Evolutionary conservation across 2,888 invertebrate species (phyloP).

Genomic region (Drosophila anomalata): DNA sequence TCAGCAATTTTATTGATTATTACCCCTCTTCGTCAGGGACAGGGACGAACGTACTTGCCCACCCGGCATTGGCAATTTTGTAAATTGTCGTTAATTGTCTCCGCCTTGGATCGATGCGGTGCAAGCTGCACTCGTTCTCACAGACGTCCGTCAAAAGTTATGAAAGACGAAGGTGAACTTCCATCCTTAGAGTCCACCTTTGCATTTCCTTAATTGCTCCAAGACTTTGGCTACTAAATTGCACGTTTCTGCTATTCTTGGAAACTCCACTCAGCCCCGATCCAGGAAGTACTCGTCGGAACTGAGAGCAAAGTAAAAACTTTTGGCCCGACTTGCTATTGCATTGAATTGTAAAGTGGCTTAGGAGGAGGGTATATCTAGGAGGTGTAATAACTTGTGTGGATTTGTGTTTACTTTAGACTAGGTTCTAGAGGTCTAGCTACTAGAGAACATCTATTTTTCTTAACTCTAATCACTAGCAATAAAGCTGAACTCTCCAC

Average conservation of each 20-base stretch:
- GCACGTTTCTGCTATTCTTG: conserved; percentile 7
- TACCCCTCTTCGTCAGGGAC: background rate
- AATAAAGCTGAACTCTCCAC: conserved; percentile 37
- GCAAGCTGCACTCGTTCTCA: conserved; percentile 48
- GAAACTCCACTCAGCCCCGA: conserved; percentile 1
- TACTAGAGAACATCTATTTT: too few relatives aligned
- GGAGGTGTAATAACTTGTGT: background rate
- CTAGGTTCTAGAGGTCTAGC: background rate
- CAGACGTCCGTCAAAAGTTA: conserved; percentile 29
- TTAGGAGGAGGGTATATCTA: background rate
- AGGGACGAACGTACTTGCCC: conserved; percentile 8
- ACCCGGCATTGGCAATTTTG: conserved; percentile 64
- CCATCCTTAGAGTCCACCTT: conserved; percentile 4
- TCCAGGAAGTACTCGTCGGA: conserved; percentile 11
- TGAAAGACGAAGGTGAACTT: conserved; percentile 28
- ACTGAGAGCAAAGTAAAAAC: conserved; percentile 19
- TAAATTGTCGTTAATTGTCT: conserved; percentile 73
- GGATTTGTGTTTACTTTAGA: background rate
- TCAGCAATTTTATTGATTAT: conserved; percentile 55
- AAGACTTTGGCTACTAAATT: conserved; percentile 32
- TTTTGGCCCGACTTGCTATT: conserved; percentile 4
- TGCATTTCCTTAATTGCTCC: conserved; percentile 24
- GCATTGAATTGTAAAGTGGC: conserved; percentile 2
- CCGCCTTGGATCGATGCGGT: conserved; percentile 42
- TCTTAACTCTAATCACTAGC: too few relatives aligned